Evolutionary conservation across 2,113 vertebrate genomes (phyloP).

Genomic region (Budorcas taxicolor): DNA sequence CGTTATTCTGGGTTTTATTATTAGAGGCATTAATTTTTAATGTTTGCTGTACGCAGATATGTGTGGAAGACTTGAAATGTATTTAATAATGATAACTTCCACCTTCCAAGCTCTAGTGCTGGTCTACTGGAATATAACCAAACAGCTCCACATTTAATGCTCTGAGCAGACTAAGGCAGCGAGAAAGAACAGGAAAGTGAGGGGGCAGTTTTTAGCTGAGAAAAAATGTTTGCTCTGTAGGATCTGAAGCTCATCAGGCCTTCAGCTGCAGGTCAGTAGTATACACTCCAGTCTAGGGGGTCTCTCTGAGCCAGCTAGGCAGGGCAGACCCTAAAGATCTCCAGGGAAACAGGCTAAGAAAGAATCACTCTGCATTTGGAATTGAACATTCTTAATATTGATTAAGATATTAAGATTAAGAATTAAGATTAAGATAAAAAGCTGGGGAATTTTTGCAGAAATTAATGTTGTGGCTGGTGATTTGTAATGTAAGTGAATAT

Average conservation of each 20-base stretch:
- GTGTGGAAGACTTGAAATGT: constrained; percentile 46
- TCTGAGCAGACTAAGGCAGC: not conserved
- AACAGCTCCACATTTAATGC: not conserved
- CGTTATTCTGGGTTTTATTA: constrained; percentile 58
- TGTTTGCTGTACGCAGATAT: constrained; percentile 7
- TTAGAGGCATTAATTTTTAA: constrained; percentile 67
- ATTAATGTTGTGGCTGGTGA: not conserved
- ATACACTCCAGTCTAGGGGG: not conserved
- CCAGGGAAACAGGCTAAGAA: not conserved
- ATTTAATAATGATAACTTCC: constrained; percentile 28
- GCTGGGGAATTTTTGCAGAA: not conserved
- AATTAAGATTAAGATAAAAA: not conserved
- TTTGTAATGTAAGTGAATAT: not conserved
- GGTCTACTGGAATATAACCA: not conserved
- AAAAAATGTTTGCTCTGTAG: not conserved
- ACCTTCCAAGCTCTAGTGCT: not conserved
- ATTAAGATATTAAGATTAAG: not conserved
- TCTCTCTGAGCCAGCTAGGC: not conserved
- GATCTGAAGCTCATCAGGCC: not conserved
- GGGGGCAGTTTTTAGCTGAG: not conserved
- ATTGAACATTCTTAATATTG: not conserved
- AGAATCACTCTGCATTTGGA: not conserved
- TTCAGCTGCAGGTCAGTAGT: not conserved
- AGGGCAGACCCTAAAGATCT: not conserved
- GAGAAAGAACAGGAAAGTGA: not conserved